phyloP scores from a whole-genome alignment of 2,888 invertebrate genomes.

The Nycteola revayana region DNA sequence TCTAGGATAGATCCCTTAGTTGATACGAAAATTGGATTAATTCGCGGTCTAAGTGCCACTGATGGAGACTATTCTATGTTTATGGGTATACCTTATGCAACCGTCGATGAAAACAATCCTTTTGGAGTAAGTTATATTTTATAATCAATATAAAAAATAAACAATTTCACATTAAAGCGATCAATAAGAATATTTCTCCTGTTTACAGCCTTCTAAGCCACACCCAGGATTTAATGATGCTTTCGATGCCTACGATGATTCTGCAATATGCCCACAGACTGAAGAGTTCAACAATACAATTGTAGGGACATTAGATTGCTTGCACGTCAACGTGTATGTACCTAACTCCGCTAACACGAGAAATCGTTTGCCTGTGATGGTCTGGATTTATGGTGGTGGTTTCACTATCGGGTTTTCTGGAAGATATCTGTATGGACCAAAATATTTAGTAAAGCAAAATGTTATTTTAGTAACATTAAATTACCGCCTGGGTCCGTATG shows the following conservation, averaged over 20 bases:
- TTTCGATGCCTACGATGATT: slow-evolving; percentile 31
- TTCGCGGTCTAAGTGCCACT: background rate
- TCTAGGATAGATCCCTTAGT: background rate
- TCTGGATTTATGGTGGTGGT: slow-evolving; percentile 18
- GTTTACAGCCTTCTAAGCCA: slow-evolving; percentile 22
- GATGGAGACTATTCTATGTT: background rate
- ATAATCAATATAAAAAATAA: no score
- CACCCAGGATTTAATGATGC: slow-evolving; percentile 20
- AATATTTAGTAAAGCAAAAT: slow-evolving; percentile 7
- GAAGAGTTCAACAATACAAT: background rate
- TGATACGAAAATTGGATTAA: background rate
- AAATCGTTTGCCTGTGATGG: slow-evolving; percentile 18
- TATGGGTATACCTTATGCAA: background rate
- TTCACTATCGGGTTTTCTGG: slow-evolving; percentile 6
- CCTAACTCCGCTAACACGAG: slow-evolving; percentile 20
- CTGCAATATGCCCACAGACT: slow-evolving; percentile 28
- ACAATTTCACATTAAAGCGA: no score
- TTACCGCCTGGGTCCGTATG: slow-evolving; percentile 28
- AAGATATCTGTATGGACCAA: background rate
- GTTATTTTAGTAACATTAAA: slow-evolving; percentile 18
- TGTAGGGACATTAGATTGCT: slow-evolving; percentile 27
- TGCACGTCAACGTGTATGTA: slow-evolving; percentile 30
- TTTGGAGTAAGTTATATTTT: slow-evolving; percentile 1
- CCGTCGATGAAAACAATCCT: background rate
- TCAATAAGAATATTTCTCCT: background rate